Conservation (phyloP, 1,140 invertebrate genomes). For the Mya arenaria region DNA sequence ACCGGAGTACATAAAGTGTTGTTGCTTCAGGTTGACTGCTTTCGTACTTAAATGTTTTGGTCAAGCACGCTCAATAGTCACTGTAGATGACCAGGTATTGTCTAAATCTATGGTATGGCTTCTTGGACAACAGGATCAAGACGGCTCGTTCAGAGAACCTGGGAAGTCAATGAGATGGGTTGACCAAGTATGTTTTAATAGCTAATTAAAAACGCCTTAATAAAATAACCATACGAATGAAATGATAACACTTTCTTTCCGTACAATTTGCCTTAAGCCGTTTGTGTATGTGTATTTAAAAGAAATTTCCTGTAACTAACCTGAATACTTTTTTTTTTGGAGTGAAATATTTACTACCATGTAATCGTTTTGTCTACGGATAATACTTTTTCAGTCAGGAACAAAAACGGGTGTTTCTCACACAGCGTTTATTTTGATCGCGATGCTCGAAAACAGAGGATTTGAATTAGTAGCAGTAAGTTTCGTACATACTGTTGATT, state of each 20-base stretch:
- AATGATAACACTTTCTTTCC: too few species aligned
- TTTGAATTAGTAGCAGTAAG: background rate
- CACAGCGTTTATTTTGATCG: background rate
- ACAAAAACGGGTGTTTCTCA: background rate
- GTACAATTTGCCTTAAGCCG: too few species aligned
- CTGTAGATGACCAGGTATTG: constrained; percentile 88
- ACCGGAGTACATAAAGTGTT: background rate
- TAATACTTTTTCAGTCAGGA: too few species aligned
- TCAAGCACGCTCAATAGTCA: constrained; percentile 90
- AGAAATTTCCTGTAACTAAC: too few species aligned
- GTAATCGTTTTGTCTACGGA: too few species aligned
- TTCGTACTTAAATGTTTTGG: constrained; percentile 93
- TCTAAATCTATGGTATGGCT: constrained; percentile 90
- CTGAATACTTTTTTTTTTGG: too few species aligned
- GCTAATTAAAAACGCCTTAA: too few species aligned
- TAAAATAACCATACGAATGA: too few species aligned
- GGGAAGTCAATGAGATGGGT: too few species aligned
- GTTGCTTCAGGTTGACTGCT: constrained; percentile 41
- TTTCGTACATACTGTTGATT: background rate
- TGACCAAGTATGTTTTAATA: too few species aligned
- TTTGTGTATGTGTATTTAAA: too few species aligned
- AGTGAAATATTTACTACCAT: too few species aligned
- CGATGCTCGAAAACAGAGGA: background rate
- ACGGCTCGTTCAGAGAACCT: constrained; percentile 88
- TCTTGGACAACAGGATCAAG: constrained; percentile 87